A percentile compares a stretch with the other conserved stretches of the same genome.
These are phyloP conservation scores for Cotesia typhae DNA, from an alignment of 1,140 invertebrate species.

Conservation along the genomic window DNA sequence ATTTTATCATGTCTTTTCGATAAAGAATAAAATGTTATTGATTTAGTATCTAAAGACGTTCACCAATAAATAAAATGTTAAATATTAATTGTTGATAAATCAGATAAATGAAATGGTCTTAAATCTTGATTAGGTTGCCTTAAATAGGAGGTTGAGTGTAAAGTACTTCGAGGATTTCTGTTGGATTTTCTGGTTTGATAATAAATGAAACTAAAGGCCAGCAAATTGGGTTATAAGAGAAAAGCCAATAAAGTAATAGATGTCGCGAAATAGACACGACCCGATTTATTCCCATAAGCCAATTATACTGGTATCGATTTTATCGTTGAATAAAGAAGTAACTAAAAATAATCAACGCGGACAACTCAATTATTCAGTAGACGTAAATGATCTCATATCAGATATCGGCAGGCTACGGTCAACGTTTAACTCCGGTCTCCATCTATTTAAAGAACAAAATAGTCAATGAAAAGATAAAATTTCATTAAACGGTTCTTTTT, in stretches of 20 bases:
- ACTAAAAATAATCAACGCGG: conserved; percentile 24
- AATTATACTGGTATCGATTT: conserved; percentile 30
- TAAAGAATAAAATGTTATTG: too few relatives aligned
- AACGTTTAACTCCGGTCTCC: background rate
- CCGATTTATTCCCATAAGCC: conserved; percentile 31
- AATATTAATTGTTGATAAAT: background rate
- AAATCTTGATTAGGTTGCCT: background rate
- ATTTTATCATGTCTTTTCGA: too few relatives aligned
- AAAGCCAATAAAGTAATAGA: conserved; percentile 31
- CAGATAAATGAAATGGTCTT: conserved; percentile 3
- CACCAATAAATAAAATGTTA: background rate
- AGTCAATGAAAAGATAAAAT: background rate
- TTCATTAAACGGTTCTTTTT: background rate
- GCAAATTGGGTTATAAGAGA: conserved; percentile 40
- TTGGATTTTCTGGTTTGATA: conserved; percentile 24
- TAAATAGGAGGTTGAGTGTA: background rate
- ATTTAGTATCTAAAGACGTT: too few relatives aligned
- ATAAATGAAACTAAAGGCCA: conserved; percentile 24
- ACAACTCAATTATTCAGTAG: conserved; percentile 22
- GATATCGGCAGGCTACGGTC: background rate
- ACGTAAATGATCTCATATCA: conserved; percentile 22
- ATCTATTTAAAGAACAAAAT: background rate
- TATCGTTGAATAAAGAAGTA: conserved; percentile 13
- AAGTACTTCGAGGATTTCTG: background rate
- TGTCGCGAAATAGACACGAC: conserved; percentile 39